Conservation (phyloP, 2,888 invertebrate genomes). For the Apodemia hepburni region DNA sequence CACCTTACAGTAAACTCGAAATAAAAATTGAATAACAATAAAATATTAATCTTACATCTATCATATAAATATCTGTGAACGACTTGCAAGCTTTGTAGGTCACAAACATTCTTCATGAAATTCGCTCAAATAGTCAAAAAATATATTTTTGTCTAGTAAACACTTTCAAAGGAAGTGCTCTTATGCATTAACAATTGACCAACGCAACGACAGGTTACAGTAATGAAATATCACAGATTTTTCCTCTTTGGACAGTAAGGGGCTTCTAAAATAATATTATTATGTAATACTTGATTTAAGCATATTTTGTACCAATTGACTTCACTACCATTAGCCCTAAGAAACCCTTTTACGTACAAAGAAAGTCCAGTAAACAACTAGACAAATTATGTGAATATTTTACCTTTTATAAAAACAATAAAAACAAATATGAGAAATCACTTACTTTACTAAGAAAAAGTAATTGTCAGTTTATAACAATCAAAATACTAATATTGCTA, state of each 20-base stretch:
- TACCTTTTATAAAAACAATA: constrained; percentile 61
- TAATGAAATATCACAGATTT: constrained; percentile 80
- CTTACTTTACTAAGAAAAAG: constrained; percentile 68
- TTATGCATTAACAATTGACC: constrained; percentile 79
- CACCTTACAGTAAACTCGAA: constrained; percentile 75
- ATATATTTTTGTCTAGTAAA: constrained; percentile 77
- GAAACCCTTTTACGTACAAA: constrained; percentile 72
- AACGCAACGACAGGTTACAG: constrained; percentile 77
- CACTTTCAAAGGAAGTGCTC: constrained; percentile 65
- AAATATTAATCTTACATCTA: constrained; percentile 79
- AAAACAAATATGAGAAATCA: constrained; percentile 57
- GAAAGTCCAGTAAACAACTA: constrained; percentile 66
- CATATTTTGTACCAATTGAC: constrained; percentile 68
- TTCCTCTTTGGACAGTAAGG: constrained; percentile 79
- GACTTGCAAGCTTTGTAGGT: constrained; percentile 68
- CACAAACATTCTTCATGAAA: constrained; percentile 70
- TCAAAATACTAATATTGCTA: constrained; percentile 65
- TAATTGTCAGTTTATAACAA: constrained; percentile 61
- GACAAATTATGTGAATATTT: constrained; percentile 63
- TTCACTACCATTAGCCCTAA: constrained; percentile 50
- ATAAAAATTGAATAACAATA: constrained; percentile 78
- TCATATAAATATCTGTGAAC: constrained; percentile 73
- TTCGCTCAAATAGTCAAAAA: constrained; percentile 79
- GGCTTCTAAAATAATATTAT: constrained; percentile 57
- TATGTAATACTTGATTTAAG: constrained; percentile 44